Conservation (phyloP, 2,113 vertebrate species). For the Diphyllodes magnificus region DNA sequence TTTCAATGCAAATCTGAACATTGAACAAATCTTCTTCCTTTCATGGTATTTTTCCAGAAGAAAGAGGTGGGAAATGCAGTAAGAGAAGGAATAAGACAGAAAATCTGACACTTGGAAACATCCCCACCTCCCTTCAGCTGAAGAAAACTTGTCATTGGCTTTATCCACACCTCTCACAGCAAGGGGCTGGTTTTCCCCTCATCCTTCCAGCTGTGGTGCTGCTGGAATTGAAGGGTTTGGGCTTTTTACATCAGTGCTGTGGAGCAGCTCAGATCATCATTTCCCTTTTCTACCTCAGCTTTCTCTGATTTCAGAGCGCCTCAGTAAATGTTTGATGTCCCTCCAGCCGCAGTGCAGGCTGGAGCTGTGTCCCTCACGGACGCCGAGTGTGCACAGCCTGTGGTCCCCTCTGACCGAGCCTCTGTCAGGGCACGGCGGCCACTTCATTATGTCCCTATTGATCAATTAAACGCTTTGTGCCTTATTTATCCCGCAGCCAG, state of each 20-base stretch:
- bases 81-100: not conserved
- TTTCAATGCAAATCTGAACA: not conserved
- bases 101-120: not conserved
- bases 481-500: not conserved
- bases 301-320: not conserved
- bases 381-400: not conserved
- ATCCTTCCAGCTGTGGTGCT: fast-evolving
- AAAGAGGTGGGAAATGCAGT: not conserved
- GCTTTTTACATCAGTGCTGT: not conserved
- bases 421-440: not conserved
- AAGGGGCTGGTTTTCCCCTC: not conserved
- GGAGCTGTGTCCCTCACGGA: fast-evolving
- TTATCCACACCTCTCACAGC: not conserved
- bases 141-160: not conserved
- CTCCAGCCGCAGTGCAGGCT: not conserved
- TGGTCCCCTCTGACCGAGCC: not conserved
- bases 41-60: not conserved
- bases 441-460: constrained; percentile 25
- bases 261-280: not conserved
- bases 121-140: not conserved
- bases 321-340: not conserved
- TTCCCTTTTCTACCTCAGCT: not conserved
- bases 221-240: not conserved
- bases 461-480: constrained; percentile 1
- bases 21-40: not conserved